These are phyloP conservation scores for Amiota communis DNA, from an alignment of 2,888 invertebrate genomes.

Conservation along the genomic window DNA sequence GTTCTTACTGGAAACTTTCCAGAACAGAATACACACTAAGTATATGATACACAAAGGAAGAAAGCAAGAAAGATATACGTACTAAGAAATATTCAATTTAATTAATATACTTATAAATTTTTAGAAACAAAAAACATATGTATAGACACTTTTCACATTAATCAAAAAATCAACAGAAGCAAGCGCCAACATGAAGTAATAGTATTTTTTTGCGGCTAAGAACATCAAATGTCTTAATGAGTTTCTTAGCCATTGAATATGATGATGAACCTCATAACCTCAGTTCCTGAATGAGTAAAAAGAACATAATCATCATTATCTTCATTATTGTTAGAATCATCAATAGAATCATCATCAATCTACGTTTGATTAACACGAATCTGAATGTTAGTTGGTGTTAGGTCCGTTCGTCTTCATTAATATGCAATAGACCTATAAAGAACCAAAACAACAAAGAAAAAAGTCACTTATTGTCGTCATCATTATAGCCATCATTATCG, in stretches of 20 bases:
- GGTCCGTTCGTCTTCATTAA: neutral
- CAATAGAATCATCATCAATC: neutral
- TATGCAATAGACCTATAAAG: neutral
- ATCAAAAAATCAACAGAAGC: slow-evolving; percentile 46
- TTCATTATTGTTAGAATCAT: neutral
- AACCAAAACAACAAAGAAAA: neutral
- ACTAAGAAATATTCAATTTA: too few species aligned
- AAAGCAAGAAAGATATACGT: too few species aligned
- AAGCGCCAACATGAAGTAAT: neutral
- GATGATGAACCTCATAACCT: slow-evolving; percentile 7
- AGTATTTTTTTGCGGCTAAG: neutral
- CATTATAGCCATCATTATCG: neutral
- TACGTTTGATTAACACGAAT: slow-evolving; percentile 14
- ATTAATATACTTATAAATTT: too few species aligned
- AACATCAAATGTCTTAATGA: slow-evolving; percentile 19
- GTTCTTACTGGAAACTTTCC: too few species aligned
- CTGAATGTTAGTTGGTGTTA: too few species aligned
- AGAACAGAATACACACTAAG: too few species aligned
- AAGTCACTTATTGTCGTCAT: neutral
- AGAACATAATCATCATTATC: slow-evolving; percentile 15
- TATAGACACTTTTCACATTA: slow-evolving; percentile 52
- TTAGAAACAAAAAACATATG: too few species aligned
- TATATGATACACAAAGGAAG: too few species aligned
- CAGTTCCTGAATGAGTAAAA: slow-evolving; percentile 17
- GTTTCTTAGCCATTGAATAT: slow-evolving; percentile 15